These are phyloP conservation scores for Stictonetta naevosa DNA, from an alignment of 2,113 vertebrate genomes.

Conservation along the genomic window DNA sequence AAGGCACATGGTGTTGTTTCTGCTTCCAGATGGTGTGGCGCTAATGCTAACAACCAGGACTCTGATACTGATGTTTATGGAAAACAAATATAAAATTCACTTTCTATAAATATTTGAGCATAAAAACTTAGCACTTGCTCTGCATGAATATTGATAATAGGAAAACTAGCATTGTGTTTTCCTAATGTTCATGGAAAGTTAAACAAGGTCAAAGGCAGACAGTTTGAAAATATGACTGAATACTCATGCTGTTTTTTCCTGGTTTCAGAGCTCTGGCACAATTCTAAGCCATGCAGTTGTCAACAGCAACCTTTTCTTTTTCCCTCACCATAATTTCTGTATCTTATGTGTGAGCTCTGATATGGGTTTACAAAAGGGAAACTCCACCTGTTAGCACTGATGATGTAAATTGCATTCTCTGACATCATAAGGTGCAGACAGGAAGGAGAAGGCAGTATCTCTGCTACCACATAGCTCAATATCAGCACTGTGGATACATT, in stretches of 20 bases:
- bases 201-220: constrained; percentile 31
- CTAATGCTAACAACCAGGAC: not conserved
- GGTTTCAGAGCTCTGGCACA: not conserved
- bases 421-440: no score
- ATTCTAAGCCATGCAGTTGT: not conserved
- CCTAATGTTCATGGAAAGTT: constrained; percentile 9
- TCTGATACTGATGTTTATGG: not conserved
- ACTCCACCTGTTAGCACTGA: not conserved
- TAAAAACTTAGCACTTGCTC: not conserved
- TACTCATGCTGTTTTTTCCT: not conserved
- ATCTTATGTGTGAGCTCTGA: not conserved
- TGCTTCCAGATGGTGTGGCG: not conserved
- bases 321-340: not conserved
- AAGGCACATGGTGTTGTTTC: not conserved
- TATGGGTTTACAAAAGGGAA: not conserved
- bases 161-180: not conserved
- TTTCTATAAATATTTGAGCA: constrained; percentile 56
- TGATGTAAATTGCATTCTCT: not conserved
- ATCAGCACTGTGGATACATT: not conserved
- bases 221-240: not conserved
- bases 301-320: not conserved
- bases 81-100: constrained; percentile 29
- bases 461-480: not conserved
- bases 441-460: not conserved
- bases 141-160: constrained; percentile 27